Evolutionary conservation across 2,113 vertebrate genomes (phyloP).

Genomic region (Semnornis frantzii): DNA sequence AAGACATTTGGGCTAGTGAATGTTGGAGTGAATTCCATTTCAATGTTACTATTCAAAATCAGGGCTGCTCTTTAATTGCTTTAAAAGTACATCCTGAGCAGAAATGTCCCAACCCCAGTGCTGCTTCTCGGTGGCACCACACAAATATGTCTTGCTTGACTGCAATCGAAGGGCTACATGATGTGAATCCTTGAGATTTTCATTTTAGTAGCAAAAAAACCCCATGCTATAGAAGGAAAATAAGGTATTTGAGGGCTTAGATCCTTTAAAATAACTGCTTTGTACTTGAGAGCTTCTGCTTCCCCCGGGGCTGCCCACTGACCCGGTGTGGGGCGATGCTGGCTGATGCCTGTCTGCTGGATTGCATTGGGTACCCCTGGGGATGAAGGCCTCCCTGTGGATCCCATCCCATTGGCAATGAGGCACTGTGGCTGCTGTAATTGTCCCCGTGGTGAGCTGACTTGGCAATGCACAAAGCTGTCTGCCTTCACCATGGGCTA

Average conservation of each 20-base stretch:
- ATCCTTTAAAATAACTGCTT: background rate
- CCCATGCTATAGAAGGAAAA: background rate
- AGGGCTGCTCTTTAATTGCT: conserved; percentile 18
- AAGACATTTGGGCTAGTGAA: conserved; percentile 54
- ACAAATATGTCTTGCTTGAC: background rate
- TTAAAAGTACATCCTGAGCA: conserved; percentile 51
- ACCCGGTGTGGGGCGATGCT: background rate
- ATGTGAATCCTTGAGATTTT: background rate
- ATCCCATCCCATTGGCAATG: background rate
- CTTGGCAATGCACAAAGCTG: background rate
- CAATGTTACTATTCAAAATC: background rate
- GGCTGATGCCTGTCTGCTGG: rapidly evolving
- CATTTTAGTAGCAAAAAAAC: background rate
- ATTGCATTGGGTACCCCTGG: rapidly evolving
- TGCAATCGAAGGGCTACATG: rapidly evolving
- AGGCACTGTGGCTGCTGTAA: background rate
- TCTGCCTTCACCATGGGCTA: background rate
- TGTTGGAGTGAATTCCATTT: conserved; percentile 23
- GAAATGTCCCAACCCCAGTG: background rate
- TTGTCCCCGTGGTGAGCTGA: background rate
- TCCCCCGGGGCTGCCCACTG: background rate
- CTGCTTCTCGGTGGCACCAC: background rate
- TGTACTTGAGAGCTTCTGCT: background rate
- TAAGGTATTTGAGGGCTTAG: background rate
- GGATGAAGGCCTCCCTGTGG: background rate